Evolutionary conservation across 2,113 vertebrate genomes (phyloP), one percentile per base, ranked within the genome.

Genomic region (Pluvialis apricaria): DNA sequence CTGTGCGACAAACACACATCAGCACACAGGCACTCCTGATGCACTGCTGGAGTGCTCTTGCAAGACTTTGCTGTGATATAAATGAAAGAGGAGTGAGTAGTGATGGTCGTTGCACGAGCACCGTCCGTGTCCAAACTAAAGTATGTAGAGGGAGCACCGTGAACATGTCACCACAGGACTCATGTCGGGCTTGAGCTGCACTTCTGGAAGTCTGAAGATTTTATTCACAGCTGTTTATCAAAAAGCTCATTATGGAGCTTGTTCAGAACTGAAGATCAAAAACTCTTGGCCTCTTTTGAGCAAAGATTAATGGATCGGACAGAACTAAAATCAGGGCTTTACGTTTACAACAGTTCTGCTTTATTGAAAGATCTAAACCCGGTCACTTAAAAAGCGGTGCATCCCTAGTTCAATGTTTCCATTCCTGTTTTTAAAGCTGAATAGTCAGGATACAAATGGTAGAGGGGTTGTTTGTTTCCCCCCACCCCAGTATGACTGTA

Each of bases 1-100:
- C 28, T 0, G 0, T 32, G 13, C 0, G 0, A 49, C 32, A 57
- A 52, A 29, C 68, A 26, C 22, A 6, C 5, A 14, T 16, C 44
- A 62, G 68, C 36, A 21, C 49, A 26, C 13, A 13, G 44, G 36
- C 1, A 1, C 15, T 83, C 16, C 44, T 47, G 36, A 21, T 20
- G 44, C 5, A 3, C 28, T 49, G 0, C 45, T 34, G 62, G 15
- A 34, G 25, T 11, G 68, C 1, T 2, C 15, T 91, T 49, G 22
- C 36, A 25, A 34, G 55, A 1, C 45, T 73, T 81, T 29, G 13
- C 29, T 13, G 3, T 4, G 11, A 31, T 29, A 0, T 6, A 12
- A 44, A 10, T 4, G 25, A 62, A 24, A 31, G 79, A 79, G 57
- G 26, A 6, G 6, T 45, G 47, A 22, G n/a, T 31, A 61, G 21